These are phyloP conservation scores for Vesta saturnalis DNA, from an alignment of 2,888 invertebrate species.

Conservation along the genomic window DNA sequence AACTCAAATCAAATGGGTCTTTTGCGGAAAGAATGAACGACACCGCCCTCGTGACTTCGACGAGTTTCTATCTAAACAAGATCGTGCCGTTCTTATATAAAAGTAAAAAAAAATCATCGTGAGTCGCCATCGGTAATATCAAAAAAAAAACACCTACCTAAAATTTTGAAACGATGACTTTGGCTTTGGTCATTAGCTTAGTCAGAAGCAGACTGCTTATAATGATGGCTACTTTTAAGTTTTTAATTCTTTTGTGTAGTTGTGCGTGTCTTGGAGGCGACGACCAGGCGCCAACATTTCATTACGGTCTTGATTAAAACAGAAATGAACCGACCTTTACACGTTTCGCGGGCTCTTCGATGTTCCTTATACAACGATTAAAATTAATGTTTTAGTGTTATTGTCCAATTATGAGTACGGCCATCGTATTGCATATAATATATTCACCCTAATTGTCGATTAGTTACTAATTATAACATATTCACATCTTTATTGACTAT, in stretches of 20 bases:
- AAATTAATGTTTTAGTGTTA: constrained; percentile 39
- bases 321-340: constrained; percentile 37
- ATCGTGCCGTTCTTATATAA: not conserved
- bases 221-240: constrained; percentile 54
- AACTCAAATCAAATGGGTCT: constrained; percentile 13
- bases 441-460: constrained; percentile 31
- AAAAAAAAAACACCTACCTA: constrained; percentile 10
- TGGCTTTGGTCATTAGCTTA: constrained; percentile 52
- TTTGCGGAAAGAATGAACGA: constrained; percentile 4
- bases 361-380: constrained; percentile 34
- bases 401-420: constrained; percentile 39
- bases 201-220: constrained; percentile 42
- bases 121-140: constrained; percentile 12
- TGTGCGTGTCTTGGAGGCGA: constrained; percentile 60
- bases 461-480: too few species aligned
- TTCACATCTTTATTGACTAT: too few species aligned
- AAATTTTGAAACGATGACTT: constrained; percentile 51
- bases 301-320: constrained; percentile 61
- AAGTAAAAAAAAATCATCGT: constrained; percentile 18
- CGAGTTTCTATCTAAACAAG: constrained; percentile 4
- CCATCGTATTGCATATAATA: constrained; percentile 33
- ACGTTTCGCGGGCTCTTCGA: constrained; percentile 36
- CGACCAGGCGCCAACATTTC: constrained; percentile 62
- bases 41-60: constrained; percentile 1
- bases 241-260: constrained; percentile 59